These are phyloP conservation scores for Brachynemurus nebulosus DNA, from an alignment of 2,888 invertebrate genomes.

Conservation along the genomic window DNA sequence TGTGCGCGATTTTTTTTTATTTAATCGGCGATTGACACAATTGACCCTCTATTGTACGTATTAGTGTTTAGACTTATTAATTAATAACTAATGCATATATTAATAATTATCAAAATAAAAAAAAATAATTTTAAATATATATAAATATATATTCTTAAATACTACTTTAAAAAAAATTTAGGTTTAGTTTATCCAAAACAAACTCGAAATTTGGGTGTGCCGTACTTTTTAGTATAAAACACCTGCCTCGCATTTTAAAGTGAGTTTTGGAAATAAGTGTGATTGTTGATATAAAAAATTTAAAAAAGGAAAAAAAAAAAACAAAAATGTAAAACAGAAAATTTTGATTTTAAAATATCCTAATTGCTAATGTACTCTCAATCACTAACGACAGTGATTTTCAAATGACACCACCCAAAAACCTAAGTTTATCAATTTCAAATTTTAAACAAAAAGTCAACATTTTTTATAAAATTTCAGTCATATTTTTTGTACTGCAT, in stretches of 20 bases:
- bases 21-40: too few relatives aligned
- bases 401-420: too few relatives aligned
- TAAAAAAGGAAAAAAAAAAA: background rate
- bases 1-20: too few relatives aligned
- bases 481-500: too few relatives aligned
- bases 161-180: constrained; percentile 23
- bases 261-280: constrained; percentile 63
- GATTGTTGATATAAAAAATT: constrained; percentile 41
- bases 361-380: too few relatives aligned
- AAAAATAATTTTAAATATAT: constrained; percentile 29
- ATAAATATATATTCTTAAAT: constrained; percentile 22
- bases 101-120: too few relatives aligned
- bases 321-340: constrained; percentile 1
- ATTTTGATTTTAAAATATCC: background rate
- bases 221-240: constrained; percentile 30
- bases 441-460: too few relatives aligned
- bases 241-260: constrained; percentile 57
- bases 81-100: constrained; percentile 7
- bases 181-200: constrained; percentile 36
- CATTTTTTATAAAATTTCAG: too few relatives aligned
- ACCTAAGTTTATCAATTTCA: too few relatives aligned
- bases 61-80: constrained; percentile 8
- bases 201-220: constrained; percentile 35
- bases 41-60: constrained; percentile 5
- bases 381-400: too few relatives aligned